Percentiles rank a stretch among this genome's conserved stretches.
phyloP scores from a whole-genome alignment of 2,888 invertebrate species.

The Allolobophora icterica region DNA sequence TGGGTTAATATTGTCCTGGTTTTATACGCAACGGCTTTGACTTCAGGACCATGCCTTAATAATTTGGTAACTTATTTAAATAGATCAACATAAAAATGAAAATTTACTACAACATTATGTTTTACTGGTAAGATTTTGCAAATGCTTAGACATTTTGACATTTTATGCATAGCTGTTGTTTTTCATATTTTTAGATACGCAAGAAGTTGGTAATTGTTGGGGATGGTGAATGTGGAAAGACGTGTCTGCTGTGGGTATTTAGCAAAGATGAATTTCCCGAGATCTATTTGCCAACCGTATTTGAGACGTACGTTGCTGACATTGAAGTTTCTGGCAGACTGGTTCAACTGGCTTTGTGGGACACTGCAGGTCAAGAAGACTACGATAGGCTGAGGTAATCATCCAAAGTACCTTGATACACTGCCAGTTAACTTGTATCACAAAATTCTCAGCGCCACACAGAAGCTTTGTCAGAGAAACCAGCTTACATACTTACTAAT shows the following conservation, averaged over 20 bases:
- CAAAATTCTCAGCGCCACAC: too few species aligned
- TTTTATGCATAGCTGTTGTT: too few species aligned
- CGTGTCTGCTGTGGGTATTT: conserved; percentile 97
- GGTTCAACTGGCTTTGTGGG: neutral
- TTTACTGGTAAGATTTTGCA: too few species aligned
- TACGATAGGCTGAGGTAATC: conserved; percentile 15
- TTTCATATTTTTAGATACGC: conserved; percentile 62
- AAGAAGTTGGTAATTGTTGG: conserved; percentile 97
- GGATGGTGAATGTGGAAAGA: conserved; percentile 99
- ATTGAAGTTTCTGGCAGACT: conserved; percentile 97
- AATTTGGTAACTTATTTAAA: too few species aligned
- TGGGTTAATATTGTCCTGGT: too few species aligned
- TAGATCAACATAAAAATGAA: too few species aligned
- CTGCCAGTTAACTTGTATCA: neutral
- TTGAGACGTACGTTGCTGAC: conserved; percentile 99
- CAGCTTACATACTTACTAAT: too few species aligned
- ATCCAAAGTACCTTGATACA: neutral
- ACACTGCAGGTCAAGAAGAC: conserved; percentile 25
- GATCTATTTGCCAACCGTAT: conserved; percentile 99
- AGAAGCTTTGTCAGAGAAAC: too few species aligned
- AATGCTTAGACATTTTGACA: too few species aligned
- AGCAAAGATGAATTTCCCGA: conserved; percentile 99
- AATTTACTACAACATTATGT: too few species aligned
- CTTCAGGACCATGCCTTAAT: too few species aligned
- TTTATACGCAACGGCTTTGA: too few species aligned